Base-by-base conservation (phyloP, 2,888 invertebrate genomes). In the Agriopis leucophaearia region DNA sequence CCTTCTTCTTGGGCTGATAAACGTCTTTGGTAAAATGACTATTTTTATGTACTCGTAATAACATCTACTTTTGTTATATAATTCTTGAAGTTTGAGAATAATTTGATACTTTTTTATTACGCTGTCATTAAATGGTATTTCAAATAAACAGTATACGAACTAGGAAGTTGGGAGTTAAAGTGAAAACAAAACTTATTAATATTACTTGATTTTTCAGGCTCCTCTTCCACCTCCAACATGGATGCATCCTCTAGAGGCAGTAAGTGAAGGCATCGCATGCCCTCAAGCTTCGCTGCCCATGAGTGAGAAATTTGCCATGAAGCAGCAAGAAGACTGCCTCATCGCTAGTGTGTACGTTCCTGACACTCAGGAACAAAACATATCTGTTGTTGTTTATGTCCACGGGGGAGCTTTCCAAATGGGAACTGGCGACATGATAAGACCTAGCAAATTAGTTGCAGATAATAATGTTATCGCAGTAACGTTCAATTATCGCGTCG, bases 401-500 rank as follows among this genome's bases (percentile, higher is more conserved):
- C 94, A 94, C 56, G 92, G 92, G 15, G 94, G 94, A 9, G 90
- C 82, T 2, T 93, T 84, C 66, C 79, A 87, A 73, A 50, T 81
- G 1, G 93, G 92, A 3, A 80, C 65, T 45, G 88, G 90, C 0
- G 78, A 85, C 65, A 70, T 64, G 40, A 8, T 78, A 0, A 74
- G 77, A 45, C 80, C 79, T 3, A 81, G 74, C 38, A 82, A 81
- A 61, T 64, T 89, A 12, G 78, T 81, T 0, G 66, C 69, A 3
- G 75, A 72, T 1, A 78, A 84, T 40, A 70, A 87, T 74, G 59
- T 88, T 0, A 80, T 89, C 51, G 71, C 73, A 8, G 86, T 89
- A 0, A 83, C 79, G 9, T 88, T 88, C 69, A 89, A 89, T 59
- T 88, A 89, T 57, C 82, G 89, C 10, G 72, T 88, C 18, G 87